Base-by-base conservation (phyloP, 2,113 vertebrate species). In the Sturnus vulgaris region DNA sequence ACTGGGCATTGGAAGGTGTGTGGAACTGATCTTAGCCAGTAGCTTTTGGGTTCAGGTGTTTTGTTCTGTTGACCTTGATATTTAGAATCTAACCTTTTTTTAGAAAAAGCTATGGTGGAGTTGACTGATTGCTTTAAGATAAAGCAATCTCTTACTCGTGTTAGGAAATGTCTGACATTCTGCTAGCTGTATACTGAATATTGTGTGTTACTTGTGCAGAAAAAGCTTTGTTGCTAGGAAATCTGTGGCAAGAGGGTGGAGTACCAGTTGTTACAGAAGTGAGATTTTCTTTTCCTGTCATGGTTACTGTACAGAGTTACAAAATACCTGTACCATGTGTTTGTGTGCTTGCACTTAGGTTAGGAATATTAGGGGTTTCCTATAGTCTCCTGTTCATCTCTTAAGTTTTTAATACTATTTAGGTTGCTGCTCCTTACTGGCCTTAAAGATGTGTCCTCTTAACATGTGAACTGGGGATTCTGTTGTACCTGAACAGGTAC, bases 191-290 rank as follows among this genome's bases (percentile, higher is more conserved):
- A 1, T 44, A 7, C 42, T 69, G 33, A 60, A 16, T 56, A 28
- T 57, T 17, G 4, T 76, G 39, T 65, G 47, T 37, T 76, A 55
- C 37, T 93, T 64, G 64, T 81, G 76, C 68, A 81, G 92, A 77
- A 88, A 50, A 60, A 57, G 60, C 68, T 84, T 94, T 93, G 60
- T 96, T 96, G 93, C 65, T 91, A 91, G 86, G 97, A 97, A 97
- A 94, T 82, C 33, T 97, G 97, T 91, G 95, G 96, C 12, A 3
- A 75, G 89, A 84, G 78, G 79, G 81, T 81, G 81, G 44, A 69
- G 65, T 50, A 68, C 20, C 52, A 59, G 23, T 79, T 78, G 80
- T 89, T 90, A 87, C 86, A 94, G 91, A 94, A 94, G 83, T 78
- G 80, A 92, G 68, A 82, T 86, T 95, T 91, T 90, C 65, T 94